Conservation (phyloP, 2,113 vertebrate species). For the Spea bombifrons region DNA sequence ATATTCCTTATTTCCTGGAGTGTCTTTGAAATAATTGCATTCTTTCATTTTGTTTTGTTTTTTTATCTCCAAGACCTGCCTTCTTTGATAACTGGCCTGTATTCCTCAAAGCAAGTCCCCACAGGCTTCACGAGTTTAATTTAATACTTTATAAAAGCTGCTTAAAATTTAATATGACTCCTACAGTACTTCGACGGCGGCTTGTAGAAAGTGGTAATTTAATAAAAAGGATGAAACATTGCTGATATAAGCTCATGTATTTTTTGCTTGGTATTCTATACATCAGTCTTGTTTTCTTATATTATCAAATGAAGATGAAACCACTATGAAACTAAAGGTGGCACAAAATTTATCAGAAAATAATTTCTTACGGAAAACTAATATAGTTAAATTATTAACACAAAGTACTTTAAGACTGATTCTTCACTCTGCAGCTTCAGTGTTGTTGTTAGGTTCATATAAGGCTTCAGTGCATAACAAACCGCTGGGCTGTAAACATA, state of each 20-base stretch:
- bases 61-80: background rate
- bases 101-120: background rate
- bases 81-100: conserved; percentile 9
- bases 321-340: background rate
- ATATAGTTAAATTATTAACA: background rate
- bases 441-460: no score
- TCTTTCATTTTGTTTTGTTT: background rate
- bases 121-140: conserved; percentile 9
- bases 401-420: background rate
- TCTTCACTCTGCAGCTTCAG: no score
- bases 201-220: background rate
- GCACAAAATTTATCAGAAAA: background rate
- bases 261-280: background rate
- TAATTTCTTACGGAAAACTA: background rate
- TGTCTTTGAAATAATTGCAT: conserved; percentile 14
- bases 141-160: conserved; percentile 4
- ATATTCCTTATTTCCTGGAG: conserved; percentile 1
- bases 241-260: background rate
- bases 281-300: background rate
- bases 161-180: background rate
- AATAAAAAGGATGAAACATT: conserved; percentile 1
- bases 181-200: background rate
- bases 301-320: background rate
- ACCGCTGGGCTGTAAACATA: no score
- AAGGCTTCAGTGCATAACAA: no score